Conservation (phyloP, 2,888 invertebrate genomes). For the Phaonia tiefii region DNA sequence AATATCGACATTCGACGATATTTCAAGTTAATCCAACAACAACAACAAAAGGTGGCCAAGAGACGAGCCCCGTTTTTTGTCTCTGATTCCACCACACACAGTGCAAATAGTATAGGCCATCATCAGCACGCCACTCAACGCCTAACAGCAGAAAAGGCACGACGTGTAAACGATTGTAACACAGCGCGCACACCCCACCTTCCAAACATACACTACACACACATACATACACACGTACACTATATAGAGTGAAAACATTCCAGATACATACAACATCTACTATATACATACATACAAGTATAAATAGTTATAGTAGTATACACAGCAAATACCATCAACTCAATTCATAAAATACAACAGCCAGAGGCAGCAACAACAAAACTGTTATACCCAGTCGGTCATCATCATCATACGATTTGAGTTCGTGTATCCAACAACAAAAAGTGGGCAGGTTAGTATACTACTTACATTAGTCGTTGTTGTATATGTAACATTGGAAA, state of each 20-base stretch:
- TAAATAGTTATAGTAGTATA: not conserved
- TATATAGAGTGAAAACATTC: slow-evolving; percentile 58
- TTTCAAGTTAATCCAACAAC: slow-evolving; percentile 14
- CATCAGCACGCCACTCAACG: not conserved
- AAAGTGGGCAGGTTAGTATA: slow-evolving; percentile 60
- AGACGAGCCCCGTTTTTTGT: slow-evolving; percentile 65
- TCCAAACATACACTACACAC: slow-evolving; percentile 13
- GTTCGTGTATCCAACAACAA: not conserved
- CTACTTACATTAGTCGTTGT: too few species aligned
- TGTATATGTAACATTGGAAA: too few species aligned
- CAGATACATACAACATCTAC: slow-evolving; percentile 26
- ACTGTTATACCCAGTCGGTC: slow-evolving; percentile 51
- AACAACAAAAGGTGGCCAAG: slow-evolving; percentile 10
- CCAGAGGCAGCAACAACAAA: slow-evolving; percentile 28
- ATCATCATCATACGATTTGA: slow-evolving; percentile 54
- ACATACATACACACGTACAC: slow-evolving; percentile 18
- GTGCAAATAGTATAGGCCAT: too few species aligned
- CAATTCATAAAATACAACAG: slow-evolving; percentile 54
- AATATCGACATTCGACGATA: not conserved
- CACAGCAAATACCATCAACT: slow-evolving; percentile 28
- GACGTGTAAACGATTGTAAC: slow-evolving; percentile 46
- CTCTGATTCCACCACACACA: not conserved
- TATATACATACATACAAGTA: too few species aligned
- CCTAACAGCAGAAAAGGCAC: slow-evolving; percentile 35
- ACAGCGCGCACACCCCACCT: slow-evolving; percentile 33